Percentiles rank a stretch among this genome's conserved stretches.
phyloP scores from a whole-genome alignment of 92 coral and sea anemone species.

The Porites evermanni region DNA sequence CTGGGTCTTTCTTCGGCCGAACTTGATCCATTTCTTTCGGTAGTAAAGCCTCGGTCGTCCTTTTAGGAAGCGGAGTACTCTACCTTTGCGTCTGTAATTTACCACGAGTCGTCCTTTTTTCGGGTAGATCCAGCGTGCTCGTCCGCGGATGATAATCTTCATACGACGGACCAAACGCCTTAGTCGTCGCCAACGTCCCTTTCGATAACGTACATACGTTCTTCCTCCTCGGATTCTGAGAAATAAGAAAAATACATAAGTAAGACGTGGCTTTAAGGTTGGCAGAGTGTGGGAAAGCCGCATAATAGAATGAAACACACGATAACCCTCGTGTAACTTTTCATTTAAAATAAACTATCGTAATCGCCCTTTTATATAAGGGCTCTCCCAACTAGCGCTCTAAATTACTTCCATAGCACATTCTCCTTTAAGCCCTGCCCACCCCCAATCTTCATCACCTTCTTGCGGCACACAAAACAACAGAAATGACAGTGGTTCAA shows the following conservation, averaged over 20 bases:
- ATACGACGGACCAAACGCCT: constrained; percentile 23
- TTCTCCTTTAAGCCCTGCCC: too few relatives aligned
- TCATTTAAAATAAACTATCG: background rate
- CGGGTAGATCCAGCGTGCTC: constrained; percentile 38
- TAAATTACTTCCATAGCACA: too few relatives aligned
- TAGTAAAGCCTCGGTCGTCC: constrained; percentile 3
- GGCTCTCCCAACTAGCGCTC: too few relatives aligned
- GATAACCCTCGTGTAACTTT: background rate
- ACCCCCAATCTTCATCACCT: too few relatives aligned
- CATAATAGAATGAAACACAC: background rate
- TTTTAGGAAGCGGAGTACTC: constrained; percentile 17
- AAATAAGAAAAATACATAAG: background rate
- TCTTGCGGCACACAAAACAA: too few relatives aligned
- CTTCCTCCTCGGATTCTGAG: constrained; percentile 18
- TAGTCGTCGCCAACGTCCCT: background rate
- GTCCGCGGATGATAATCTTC: constrained; percentile 11
- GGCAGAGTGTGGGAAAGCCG: background rate
- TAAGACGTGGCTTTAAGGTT: background rate
- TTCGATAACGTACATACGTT: constrained; percentile 5
- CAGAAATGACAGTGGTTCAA: too few relatives aligned
- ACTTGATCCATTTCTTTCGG: constrained; percentile 1
- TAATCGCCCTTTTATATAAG: background rate
- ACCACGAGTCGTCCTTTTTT: constrained; percentile 39
- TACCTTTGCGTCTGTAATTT: constrained; percentile 4
- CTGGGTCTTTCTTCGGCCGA: constrained; percentile 5